Percentiles rank a stretch among this genome's conserved stretches.
Conservation (phyloP, 1,140 invertebrate species). For the Bradynema listronoti region DNA sequence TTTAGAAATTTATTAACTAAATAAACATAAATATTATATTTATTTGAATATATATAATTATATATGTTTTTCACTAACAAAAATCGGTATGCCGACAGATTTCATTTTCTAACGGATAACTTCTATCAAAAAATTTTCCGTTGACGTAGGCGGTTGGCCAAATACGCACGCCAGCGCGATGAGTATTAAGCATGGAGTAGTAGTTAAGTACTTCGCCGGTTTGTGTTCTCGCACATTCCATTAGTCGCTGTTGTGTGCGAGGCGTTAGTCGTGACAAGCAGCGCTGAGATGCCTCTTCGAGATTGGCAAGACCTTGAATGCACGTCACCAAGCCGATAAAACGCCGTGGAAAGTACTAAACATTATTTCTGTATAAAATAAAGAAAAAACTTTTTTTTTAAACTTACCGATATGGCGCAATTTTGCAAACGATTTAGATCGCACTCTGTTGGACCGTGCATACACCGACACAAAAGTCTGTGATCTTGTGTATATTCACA, state of each 20-base stretch:
- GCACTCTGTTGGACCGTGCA: constrained; percentile 47
- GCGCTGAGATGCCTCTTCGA: constrained; percentile 39
- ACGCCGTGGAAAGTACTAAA: constrained; percentile 44
- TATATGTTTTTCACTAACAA: too few relatives aligned
- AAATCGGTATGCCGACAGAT: constrained; percentile 40
- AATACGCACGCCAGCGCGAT: constrained; percentile 42
- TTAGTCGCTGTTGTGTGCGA: constrained; percentile 42
- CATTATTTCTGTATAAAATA: too few relatives aligned
- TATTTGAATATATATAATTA: too few relatives aligned
- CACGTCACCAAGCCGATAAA: constrained; percentile 44
- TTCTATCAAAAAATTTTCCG: constrained; percentile 44
- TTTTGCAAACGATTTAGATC: constrained; percentile 44
- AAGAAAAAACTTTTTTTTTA: constrained; percentile 1
- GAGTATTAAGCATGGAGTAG: constrained; percentile 45
- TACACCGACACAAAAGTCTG: constrained; percentile 37
- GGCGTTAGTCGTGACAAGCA: constrained; percentile 39
- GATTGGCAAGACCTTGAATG: constrained; percentile 40
- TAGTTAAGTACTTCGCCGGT: constrained; percentile 48
- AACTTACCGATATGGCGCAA: constrained; percentile 43
- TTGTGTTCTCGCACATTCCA: constrained; percentile 43
- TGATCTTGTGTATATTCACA: constrained; percentile 44
- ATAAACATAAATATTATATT: too few relatives aligned
- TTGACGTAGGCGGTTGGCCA: constrained; percentile 46
- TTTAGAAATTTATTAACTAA: too few relatives aligned
- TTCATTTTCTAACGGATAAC: constrained; percentile 38